Evolutionary conservation across 30 jellyfish, hydroid and myxozoan genomes (phyloP).

Genomic region (Chironex yamaguchii): DNA sequence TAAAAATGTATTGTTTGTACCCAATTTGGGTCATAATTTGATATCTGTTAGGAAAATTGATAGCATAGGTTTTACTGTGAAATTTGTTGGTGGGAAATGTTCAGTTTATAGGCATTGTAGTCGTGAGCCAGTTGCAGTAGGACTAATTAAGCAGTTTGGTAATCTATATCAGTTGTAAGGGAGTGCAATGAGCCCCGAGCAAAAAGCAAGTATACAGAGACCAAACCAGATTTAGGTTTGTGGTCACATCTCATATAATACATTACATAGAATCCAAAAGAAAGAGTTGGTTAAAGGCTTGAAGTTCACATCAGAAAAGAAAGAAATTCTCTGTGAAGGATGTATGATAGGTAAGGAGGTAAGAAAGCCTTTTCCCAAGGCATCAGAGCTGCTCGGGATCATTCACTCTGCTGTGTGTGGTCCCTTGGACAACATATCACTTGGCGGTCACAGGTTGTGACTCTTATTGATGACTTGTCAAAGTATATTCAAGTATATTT

Average conservation of each 20-base stretch:
- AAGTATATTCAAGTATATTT: background rate
- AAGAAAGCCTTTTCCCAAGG: background rate
- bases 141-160: background rate
- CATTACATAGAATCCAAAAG: background rate
- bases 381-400: too few species aligned
- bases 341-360: background rate
- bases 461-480: background rate
- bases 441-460: background rate
- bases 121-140: background rate
- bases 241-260: background rate
- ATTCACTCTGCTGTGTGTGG: background rate
- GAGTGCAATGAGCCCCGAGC: background rate
- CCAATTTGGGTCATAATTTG: background rate
- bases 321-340: background rate
- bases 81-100: background rate
- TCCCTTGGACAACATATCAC: background rate
- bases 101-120: background rate
- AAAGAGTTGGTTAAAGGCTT: background rate
- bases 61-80: background rate
- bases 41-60: background rate
- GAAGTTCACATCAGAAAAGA: background rate
- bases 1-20: background rate
- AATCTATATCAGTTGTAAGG: background rate
- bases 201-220: background rate
- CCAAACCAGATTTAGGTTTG: background rate